Evolutionary conservation across 2,113 vertebrate genomes (phyloP), one percentile per base, ranked within the genome.

Genomic region (Laticauda colubrina): DNA sequence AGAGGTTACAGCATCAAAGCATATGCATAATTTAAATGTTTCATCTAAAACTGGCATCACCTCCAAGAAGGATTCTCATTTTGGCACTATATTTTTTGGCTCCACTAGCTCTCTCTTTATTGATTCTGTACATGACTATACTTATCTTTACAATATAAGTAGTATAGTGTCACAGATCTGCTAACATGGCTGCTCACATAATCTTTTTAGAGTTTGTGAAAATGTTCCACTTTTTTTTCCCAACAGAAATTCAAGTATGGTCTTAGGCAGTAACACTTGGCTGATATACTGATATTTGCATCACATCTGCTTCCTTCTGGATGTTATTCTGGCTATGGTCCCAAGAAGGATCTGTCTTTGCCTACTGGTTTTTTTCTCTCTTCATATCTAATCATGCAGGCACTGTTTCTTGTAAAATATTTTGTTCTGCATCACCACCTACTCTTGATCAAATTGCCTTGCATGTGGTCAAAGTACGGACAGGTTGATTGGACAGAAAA

Each of bases 11-110:
- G 5, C 26, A 89, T 51, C 57, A 39, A 92, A 69, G 23, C 11
- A 23, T 81, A 90, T 90, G 56, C 56, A 39, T 87, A 91, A 89
- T 89, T 93, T 34, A 61, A 21, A 39, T 53, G 93, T 15, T 23
- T 29, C 48, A 48, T 23, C 4, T 85, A 45, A 88, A 93, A 92
- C 23, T 59, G 34, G 6, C 7, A 1, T 57, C 90, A 93, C n/a
- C 64, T 18, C 5, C 89, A 26, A 92, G 64, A 95, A 86, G 91
- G 93, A 93, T 89, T 56, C 18, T 15, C 34, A 92, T 24, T n/a
- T 3, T 10, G 88, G 34, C 5, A 4, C 51, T 92, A 24, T 15
- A 26, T 61, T 26, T 59, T 29, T 92, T 93, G 81, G 2, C 21
- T 57, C 53, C 91, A 12, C 34, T 94, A 39, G n/a, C 54, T 21